Base-by-base conservation (phyloP, 2,888 invertebrate species). In the Mechanitis mazaeus region DNA sequence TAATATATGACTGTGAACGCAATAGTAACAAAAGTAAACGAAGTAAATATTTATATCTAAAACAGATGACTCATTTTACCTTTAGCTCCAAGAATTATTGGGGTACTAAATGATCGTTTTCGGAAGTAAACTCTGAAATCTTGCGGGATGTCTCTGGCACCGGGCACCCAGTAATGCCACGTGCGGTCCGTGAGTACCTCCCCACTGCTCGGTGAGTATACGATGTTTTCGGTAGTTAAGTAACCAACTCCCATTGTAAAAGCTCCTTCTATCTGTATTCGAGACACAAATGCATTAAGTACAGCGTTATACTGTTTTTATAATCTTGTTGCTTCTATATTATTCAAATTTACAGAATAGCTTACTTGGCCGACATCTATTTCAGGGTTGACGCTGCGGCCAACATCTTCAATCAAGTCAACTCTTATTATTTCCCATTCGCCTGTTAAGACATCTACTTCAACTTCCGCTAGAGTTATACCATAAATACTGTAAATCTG, bases 401-500 rank as follows among this genome's bases (percentile, higher is more conserved):
- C 95, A 3, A 90, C 91, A 74, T 95, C 95, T 79, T 94, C 94
- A 20, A 93, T 76, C 54, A 95, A 75, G 74, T 95, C 94, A 0
- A 93, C 93, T 61, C 94, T 87, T 1, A 78, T 75, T 3, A 94
- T 76, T 70, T 93, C 83, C 69, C 91, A 91, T 74, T 94, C 93
- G 11, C 95, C 95, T 0, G 95, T 95, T n/a, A 96, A 78, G 3
- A 95, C 80, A 76, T 96, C 94, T 1, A 95, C 76, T 78, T 95
- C 94, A 0, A 95, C 92, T 83, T 96, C 95, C 3, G 91, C 79
- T 3, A 92, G 85, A 9, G 91, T 82, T 0, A 91, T 81, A 7
- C 93, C 93, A 71, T 91, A 93, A 58, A 94, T 87, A 9, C 82
- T 73, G 71, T 94, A 94, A 0, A 76, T 63, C 28, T 87, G 80